These are phyloP conservation scores for Lamellibrachia columna DNA, from an alignment of 2,888 invertebrate species.

Conservation along the genomic window DNA sequence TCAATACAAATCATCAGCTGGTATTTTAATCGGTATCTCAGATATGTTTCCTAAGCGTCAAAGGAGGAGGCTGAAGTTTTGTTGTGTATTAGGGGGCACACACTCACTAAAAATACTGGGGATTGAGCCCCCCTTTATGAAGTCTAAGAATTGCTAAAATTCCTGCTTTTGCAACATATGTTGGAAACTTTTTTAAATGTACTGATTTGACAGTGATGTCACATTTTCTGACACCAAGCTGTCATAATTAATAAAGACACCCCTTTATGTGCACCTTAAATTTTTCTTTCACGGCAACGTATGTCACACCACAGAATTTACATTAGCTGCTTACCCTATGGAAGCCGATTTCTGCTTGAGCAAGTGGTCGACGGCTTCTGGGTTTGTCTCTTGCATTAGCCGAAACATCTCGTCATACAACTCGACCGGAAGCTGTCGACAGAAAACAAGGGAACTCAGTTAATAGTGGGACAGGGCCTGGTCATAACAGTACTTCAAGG, in stretches of 20 bases:
- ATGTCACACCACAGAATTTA: background rate
- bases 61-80: too few species aligned
- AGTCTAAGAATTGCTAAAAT: background rate
- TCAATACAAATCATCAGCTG: too few species aligned
- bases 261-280: background rate
- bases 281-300: too few species aligned
- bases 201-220: background rate
- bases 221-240: background rate
- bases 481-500: background rate
- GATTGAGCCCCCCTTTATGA: background rate
- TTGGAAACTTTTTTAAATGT: background rate
- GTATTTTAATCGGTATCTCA: too few species aligned
- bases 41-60: too few species aligned
- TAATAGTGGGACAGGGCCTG: too few species aligned
- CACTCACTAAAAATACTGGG: too few species aligned
- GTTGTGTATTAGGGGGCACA: too few species aligned
- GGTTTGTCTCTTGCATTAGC: constrained; percentile 85
- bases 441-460: background rate
- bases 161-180: background rate
- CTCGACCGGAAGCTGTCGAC: constrained; percentile 76
- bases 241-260: background rate
- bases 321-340: constrained; percentile 13
- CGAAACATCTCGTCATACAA: constrained; percentile 87
- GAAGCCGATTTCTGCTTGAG: constrained; percentile 53
- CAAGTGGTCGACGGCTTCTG: constrained; percentile 79